A percentile compares a stretch with the other conserved stretches of the same genome.
phyloP scores from a whole-genome alignment of 2,888 invertebrate species.

The Slavum lentiscoides region DNA sequence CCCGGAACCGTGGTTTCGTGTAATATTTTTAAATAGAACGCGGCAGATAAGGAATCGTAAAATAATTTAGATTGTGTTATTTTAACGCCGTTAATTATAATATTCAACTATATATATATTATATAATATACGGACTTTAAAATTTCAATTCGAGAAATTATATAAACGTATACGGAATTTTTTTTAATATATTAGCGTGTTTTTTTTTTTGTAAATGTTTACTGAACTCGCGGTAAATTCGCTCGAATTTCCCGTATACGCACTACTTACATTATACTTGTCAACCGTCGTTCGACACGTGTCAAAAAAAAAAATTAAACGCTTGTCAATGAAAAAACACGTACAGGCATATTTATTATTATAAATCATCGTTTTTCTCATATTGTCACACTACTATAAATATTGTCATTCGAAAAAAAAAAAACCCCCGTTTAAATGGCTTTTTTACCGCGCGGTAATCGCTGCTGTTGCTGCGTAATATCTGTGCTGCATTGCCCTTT shows the following conservation, averaged over 20 bases:
- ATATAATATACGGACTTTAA: slow-evolving; percentile 43
- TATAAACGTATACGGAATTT: slow-evolving; percentile 10
- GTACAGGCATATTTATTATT: background rate
- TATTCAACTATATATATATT: slow-evolving; percentile 24
- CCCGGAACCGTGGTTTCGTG: background rate
- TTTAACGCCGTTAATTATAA: slow-evolving; percentile 45
- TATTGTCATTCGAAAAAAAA: no score
- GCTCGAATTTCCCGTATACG: background rate
- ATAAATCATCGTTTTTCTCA: no score
- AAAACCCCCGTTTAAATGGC: no score
- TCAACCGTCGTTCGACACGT: slow-evolving; percentile 15
- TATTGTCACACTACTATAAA: no score
- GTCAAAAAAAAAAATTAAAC: slow-evolving; percentile 38
- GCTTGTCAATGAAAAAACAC: slow-evolving; percentile 12
- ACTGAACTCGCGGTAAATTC: slow-evolving; percentile 17
- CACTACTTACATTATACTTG: no score
- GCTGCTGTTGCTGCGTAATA: no score
- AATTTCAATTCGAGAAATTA: slow-evolving; percentile 18
- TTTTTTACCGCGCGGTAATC: no score
- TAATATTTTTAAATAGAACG: slow-evolving; percentile 21
- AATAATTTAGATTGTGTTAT: slow-evolving; percentile 43
- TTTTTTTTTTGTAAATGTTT: slow-evolving; percentile 12
- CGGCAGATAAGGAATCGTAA: slow-evolving; percentile 38
- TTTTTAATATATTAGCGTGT: background rate
- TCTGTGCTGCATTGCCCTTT: no score